These are phyloP conservation scores for Trididemnum clinides DNA, from an alignment of 23 tunicate genomes.

Conservation along the genomic window DNA sequence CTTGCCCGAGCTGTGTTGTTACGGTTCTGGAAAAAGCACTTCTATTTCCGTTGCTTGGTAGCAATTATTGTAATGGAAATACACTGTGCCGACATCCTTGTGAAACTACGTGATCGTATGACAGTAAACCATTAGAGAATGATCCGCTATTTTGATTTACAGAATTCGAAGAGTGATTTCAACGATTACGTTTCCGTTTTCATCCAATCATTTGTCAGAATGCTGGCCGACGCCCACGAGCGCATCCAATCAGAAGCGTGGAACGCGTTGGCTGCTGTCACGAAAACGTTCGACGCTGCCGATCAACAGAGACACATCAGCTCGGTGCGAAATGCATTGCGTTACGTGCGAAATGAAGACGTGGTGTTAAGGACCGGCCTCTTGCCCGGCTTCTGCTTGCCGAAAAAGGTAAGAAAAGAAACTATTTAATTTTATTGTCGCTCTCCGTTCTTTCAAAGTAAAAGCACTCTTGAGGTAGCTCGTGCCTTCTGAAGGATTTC, in stretches of 20 bases:
- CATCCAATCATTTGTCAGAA: constrained; percentile 69
- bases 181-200: constrained; percentile 74
- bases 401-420: constrained; percentile 90
- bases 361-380: constrained; percentile 48
- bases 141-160: too few relatives aligned
- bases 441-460: too few relatives aligned
- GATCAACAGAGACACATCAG: constrained; percentile 77
- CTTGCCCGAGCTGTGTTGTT: too few relatives aligned
- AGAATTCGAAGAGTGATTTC: constrained; percentile 51
- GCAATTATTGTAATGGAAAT: neutral
- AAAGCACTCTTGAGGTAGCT: too few relatives aligned
- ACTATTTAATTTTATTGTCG: too few relatives aligned
- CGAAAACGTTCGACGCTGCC: constrained; percentile 62
- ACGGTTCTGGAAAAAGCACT: too few relatives aligned
- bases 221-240: constrained; percentile 71
- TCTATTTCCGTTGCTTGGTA: neutral
- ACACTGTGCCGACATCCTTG: too few relatives aligned
- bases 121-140: too few relatives aligned
- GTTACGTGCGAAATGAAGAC: constrained; percentile 65
- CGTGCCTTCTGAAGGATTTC: too few relatives aligned
- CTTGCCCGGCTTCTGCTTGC: constrained; percentile 91
- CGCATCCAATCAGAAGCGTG: constrained; percentile 67
- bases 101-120: too few relatives aligned
- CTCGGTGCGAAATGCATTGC: constrained; percentile 87
- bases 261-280: constrained; percentile 70